A percentile compares a stretch with the other conserved stretches of the same genome.
Conservation (phyloP, 2,113 vertebrate genomes). For the Pteruthius melanotis region DNA sequence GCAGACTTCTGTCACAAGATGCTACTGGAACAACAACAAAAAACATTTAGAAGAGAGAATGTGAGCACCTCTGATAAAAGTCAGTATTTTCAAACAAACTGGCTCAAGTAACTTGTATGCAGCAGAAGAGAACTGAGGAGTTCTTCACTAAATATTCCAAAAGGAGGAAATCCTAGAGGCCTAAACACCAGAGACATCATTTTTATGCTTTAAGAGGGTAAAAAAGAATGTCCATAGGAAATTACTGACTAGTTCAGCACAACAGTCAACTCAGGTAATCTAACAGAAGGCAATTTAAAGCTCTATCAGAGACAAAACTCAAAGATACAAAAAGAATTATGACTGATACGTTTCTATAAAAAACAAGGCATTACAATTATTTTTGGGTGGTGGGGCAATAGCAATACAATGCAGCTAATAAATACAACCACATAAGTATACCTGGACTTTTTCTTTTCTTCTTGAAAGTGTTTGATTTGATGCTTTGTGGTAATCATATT, state of each 20-base stretch:
- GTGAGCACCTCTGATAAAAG: not conserved
- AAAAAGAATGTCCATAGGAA: not conserved
- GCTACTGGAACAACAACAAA: not conserved
- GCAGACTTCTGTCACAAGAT: not conserved
- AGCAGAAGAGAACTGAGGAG: not conserved
- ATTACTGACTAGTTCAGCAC: not conserved
- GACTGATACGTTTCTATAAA: not conserved
- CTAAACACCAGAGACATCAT: not conserved
- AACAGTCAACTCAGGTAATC: not conserved
- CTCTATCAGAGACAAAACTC: not conserved
- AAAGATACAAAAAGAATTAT: not conserved
- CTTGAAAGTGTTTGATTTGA: not conserved
- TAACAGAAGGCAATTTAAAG: not conserved
- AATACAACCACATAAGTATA: not conserved
- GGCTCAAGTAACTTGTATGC: not conserved
- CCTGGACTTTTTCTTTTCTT: not conserved
- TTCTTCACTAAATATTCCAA: not conserved
- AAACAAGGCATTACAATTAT: not conserved
- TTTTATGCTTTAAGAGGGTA: not conserved
- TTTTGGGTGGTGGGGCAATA: fast-evolving
- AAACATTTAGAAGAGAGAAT: not conserved
- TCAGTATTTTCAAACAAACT: not conserved
- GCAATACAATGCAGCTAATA: not conserved
- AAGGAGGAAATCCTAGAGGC: not conserved
- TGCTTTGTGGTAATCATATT: not conserved